Conservation (phyloP, 1,140 invertebrate genomes). For the Geopemphigus sp. region DNA sequence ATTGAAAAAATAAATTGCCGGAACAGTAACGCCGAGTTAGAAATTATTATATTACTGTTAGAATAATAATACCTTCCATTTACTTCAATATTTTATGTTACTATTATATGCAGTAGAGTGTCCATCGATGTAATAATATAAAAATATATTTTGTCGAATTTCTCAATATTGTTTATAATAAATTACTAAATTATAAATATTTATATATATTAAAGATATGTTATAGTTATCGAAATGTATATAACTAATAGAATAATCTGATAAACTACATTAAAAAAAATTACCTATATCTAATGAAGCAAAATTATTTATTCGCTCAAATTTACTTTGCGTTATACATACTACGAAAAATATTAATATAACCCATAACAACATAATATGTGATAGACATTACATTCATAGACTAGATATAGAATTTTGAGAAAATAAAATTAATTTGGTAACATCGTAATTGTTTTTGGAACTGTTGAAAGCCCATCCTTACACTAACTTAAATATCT, state of each 20-base stretch:
- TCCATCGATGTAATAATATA: too few species aligned
- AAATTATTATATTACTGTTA: too few species aligned
- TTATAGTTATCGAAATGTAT: neutral
- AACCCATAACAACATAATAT: neutral
- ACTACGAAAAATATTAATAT: neutral
- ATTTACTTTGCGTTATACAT: neutral
- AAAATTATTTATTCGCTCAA: neutral
- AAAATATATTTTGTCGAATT: too few species aligned
- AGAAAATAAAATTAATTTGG: constrained; percentile 18
- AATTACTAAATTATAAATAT: neutral
- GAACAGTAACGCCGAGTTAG: too few species aligned
- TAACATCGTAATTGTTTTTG: constrained; percentile 9
- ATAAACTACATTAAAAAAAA: constrained; percentile 3
- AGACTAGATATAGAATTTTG: constrained; percentile 24
- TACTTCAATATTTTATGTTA: too few species aligned
- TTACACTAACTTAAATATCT: too few species aligned
- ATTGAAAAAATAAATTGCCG: too few species aligned
- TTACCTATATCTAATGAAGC: neutral
- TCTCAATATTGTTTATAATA: neutral
- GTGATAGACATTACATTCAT: constrained; percentile 3
- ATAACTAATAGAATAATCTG: neutral
- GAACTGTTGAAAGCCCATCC: constrained; percentile 34
- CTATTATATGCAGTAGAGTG: too few species aligned
- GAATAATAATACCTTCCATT: too few species aligned
- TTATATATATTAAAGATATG: neutral